Percentiles rank a stretch among this genome's conserved stretches.
These are phyloP conservation scores for Geophilus truncorum DNA, from an alignment of 2,888 invertebrate species.

Conservation along the genomic window DNA sequence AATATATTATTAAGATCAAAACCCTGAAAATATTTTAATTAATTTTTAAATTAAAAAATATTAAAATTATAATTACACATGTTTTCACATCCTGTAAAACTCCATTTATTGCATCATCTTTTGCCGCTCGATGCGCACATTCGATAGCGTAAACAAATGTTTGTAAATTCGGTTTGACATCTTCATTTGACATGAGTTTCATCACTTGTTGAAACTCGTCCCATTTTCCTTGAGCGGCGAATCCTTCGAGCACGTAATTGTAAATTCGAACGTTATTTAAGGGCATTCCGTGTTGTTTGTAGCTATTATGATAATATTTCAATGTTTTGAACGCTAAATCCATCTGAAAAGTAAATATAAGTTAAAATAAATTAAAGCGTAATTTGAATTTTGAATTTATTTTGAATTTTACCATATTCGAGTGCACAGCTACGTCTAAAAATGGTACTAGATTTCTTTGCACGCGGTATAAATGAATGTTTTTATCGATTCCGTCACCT, in stretches of 20 bases:
- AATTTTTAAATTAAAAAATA: not conserved
- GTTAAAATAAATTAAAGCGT: no score
- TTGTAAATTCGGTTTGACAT: not conserved
- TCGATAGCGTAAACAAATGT: not conserved
- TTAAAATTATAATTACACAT: not conserved
- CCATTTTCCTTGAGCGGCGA: not conserved
- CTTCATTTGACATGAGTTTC: not conserved
- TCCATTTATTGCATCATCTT: not conserved
- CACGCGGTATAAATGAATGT: no score
- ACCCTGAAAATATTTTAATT: not conserved
- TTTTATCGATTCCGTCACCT: no score
- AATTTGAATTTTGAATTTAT: no score
- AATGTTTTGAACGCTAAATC: not conserved
- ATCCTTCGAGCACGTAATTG: not conserved
- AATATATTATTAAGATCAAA: not conserved
- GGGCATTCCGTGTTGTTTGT: not conserved
- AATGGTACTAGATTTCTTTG: no score
- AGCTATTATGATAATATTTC: not conserved
- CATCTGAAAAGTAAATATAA: no score
- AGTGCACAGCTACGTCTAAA: no score
- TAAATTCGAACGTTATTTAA: not conserved
- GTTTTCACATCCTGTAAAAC: not conserved
- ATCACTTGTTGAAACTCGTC: not conserved
- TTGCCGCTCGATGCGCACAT: not conserved
- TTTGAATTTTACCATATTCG: no score